Conservation (phyloP, 2,888 invertebrate species). For the Apodemia hepburni region DNA sequence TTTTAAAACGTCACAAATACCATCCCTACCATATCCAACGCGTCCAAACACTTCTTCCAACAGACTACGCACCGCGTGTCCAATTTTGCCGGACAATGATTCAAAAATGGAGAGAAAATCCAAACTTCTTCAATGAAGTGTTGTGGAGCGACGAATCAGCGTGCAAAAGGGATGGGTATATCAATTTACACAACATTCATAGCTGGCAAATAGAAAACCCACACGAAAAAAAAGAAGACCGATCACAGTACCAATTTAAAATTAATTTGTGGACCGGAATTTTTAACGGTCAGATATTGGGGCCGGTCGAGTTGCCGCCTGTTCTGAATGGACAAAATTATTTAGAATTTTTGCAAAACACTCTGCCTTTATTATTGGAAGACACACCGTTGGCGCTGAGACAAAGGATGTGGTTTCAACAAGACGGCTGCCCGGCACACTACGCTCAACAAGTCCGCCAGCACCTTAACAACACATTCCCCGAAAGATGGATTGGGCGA, state of each 20-base stretch:
- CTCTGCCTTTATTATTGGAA: neutral
- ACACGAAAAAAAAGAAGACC: neutral
- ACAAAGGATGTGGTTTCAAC: too few relatives aligned
- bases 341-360: neutral
- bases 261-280: neutral
- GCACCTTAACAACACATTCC: too few relatives aligned
- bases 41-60: too few relatives aligned
- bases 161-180: too few relatives aligned
- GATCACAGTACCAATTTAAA: neutral
- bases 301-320: neutral
- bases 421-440: too few relatives aligned
- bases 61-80: too few relatives aligned
- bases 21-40: too few relatives aligned
- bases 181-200: too few relatives aligned
- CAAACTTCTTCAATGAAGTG: too few relatives aligned
- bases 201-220: neutral
- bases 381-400: neutral
- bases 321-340: neutral
- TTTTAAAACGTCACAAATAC: too few relatives aligned
- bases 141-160: too few relatives aligned
- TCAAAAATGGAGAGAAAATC: neutral
- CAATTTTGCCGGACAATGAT: slow-evolving; percentile 11
- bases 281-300: neutral
- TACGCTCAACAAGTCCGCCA: neutral
- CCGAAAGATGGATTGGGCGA: too few relatives aligned